Conservation (phyloP, 1,140 invertebrate genomes). For the Gonioctena quinquepunctata region DNA sequence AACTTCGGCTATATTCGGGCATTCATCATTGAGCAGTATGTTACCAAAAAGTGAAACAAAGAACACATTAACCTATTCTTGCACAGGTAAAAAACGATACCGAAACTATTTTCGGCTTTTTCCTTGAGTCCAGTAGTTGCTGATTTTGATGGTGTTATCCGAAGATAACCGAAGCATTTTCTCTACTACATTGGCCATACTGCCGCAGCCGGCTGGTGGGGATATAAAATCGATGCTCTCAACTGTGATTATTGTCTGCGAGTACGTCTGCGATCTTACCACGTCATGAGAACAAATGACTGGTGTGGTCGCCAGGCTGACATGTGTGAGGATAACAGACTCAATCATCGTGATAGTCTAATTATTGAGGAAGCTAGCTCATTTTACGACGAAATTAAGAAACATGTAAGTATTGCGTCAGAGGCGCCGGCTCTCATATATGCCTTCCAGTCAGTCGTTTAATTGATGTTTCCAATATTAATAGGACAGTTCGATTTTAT, state of each 20-base stretch:
- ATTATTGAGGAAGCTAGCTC: conserved; percentile 36
- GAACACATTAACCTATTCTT: too few species aligned
- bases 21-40: too few species aligned
- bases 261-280: conserved; percentile 47
- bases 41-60: too few species aligned
- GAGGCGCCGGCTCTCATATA: conserved; percentile 5
- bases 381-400: conserved; percentile 28
- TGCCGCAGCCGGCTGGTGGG: conserved; percentile 42
- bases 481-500: background rate
- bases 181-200: too few species aligned
- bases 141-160: too few species aligned
- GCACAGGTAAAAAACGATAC: too few species aligned
- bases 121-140: too few species aligned
- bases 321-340: conserved; percentile 26
- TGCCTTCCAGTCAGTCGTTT: background rate
- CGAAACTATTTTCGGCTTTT: too few species aligned
- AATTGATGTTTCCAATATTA: background rate
- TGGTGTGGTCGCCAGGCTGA: background rate
- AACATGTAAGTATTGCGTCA: conserved; percentile 36
- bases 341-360: conserved; percentile 41
- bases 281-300: conserved; percentile 41
- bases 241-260: conserved; percentile 49
- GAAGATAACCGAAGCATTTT: too few species aligned
- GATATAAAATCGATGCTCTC: conserved; percentile 54
- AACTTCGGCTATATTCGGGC: background rate